Conservation (phyloP, 37 sponge, comb jelly and placozoan genomes). For the Spongilla lacustris region DNA sequence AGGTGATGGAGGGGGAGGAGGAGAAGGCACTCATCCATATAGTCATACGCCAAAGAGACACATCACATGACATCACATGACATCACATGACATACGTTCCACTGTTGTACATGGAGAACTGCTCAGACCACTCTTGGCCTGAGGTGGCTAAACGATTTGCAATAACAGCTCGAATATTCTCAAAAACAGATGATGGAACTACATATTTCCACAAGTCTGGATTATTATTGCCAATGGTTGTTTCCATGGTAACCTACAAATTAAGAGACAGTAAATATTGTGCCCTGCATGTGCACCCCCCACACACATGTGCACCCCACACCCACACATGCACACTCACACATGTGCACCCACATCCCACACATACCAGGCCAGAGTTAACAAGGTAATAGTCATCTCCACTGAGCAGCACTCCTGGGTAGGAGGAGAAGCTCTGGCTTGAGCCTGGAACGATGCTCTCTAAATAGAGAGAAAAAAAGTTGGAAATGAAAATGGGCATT, state of each 20-base stretch:
- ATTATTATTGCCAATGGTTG: slow-evolving; percentile 89
- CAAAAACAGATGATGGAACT: slow-evolving; percentile 58
- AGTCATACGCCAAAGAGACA: no score
- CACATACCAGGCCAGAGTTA: slow-evolving; percentile 77
- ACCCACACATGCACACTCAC: not conserved
- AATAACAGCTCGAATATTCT: slow-evolving; percentile 71
- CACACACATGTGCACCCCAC: no score
- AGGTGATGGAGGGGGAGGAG: not conserved
- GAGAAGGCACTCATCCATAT: not conserved
- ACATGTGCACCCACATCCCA: not conserved
- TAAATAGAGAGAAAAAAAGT: not conserved
- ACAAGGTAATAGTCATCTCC: slow-evolving; percentile 92
- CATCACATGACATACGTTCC: slow-evolving; percentile 73
- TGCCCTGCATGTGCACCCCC: not conserved
- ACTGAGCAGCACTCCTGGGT: slow-evolving; percentile 85
- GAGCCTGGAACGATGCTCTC: slow-evolving; percentile 57
- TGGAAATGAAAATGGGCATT: not conserved
- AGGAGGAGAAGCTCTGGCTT: slow-evolving; percentile 87
- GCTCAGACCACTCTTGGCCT: slow-evolving; percentile 77
- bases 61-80: slow-evolving; percentile 6
- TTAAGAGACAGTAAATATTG: not conserved
- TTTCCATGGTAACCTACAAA: slow-evolving; percentile 85
- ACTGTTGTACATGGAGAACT: slow-evolving; percentile 82
- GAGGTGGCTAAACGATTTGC: slow-evolving; percentile 84
- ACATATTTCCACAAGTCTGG: slow-evolving; percentile 75